Evolutionary conservation across 2,888 invertebrate species (phyloP), one percentile per base, ranked within the genome.

Genomic region (Tholera decimalis): DNA sequence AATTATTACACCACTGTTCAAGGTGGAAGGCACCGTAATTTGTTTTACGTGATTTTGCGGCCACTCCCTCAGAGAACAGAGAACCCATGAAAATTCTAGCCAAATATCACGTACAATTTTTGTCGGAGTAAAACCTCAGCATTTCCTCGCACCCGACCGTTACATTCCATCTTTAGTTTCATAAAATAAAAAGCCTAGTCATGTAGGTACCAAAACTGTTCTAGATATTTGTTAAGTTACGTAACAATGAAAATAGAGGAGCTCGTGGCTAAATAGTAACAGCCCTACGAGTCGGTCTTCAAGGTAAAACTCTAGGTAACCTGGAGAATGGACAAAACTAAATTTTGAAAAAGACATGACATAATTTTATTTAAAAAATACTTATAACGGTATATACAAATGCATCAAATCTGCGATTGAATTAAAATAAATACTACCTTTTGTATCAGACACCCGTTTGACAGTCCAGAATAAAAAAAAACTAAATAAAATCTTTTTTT

Each of bases 221-320:
- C 26, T 15, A 50, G 6, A 18, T 33, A 33, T n/a, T 61, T 35
- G n/a, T 50, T 28, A 18, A 15, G 37, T 53, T 35, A 28, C 4
- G 8, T 37, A 46, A 37, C 15, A 37, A 54, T 39, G n/a, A n/a
- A n/a, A n/a, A n/a, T 35, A 11, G 7, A 35, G 6, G 37, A n/a
- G n/a, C n/a, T n/a, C n/a, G n/a, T n/a, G n/a, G n/a, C n/a, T n/a
- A n/a, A n/a, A n/a, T n/a, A n/a, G n/a, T n/a, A n/a, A n/a, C n/a
- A n/a, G n/a, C n/a, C n/a, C n/a, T n/a, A n/a, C n/a, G n/a, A n/a
- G n/a, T n/a, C n/a, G n/a, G n/a, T n/a, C n/a, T n/a, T n/a, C n/a
- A n/a, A n/a, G n/a, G n/a, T n/a, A n/a, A n/a, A n/a, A n/a, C n/a
- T n/a, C n/a, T n/a, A n/a, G n/a, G n/a, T n/a, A n/a, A n/a, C n/a